Evolutionary conservation across 2,888 invertebrate genomes (phyloP).

Genomic region (Leptinotarsa rubiginosa): DNA sequence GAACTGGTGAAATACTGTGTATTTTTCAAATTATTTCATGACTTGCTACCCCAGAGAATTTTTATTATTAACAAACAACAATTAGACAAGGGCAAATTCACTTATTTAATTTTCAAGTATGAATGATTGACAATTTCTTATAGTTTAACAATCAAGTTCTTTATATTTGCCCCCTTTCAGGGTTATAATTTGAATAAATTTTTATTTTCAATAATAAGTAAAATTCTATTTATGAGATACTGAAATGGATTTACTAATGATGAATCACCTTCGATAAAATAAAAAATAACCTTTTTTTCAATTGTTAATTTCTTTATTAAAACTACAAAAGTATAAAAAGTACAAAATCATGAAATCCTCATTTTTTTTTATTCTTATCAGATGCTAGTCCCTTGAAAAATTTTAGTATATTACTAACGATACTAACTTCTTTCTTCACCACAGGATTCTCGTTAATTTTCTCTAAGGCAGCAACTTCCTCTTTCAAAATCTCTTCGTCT

Average conservation of each 20-base stretch:
- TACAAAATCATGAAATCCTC: not conserved
- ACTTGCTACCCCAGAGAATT: not conserved
- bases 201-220: too few species aligned
- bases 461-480: slow-evolving; percentile 46
- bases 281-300: not conserved
- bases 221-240: too few species aligned
- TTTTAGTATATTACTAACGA: slow-evolving; percentile 50
- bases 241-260: too few species aligned
- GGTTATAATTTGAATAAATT: too few species aligned
- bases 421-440: slow-evolving; percentile 49
- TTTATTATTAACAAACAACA: not conserved
- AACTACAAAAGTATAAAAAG: slow-evolving; percentile 22
- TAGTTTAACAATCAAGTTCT: too few species aligned
- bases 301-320: not conserved
- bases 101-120: too few species aligned
- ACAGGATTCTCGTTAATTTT: slow-evolving; percentile 44
- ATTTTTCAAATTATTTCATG: not conserved
- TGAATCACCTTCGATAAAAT: too few species aligned
- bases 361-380: slow-evolving; percentile 22
- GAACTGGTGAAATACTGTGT: too few species aligned
- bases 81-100: not conserved
- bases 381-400: slow-evolving; percentile 52
- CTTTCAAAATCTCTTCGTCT: slow-evolving; percentile 48
- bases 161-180: too few species aligned
- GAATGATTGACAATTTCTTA: too few species aligned